Base-by-base conservation (phyloP, 2,888 invertebrate species). In the Platycnemis pennipes region DNA sequence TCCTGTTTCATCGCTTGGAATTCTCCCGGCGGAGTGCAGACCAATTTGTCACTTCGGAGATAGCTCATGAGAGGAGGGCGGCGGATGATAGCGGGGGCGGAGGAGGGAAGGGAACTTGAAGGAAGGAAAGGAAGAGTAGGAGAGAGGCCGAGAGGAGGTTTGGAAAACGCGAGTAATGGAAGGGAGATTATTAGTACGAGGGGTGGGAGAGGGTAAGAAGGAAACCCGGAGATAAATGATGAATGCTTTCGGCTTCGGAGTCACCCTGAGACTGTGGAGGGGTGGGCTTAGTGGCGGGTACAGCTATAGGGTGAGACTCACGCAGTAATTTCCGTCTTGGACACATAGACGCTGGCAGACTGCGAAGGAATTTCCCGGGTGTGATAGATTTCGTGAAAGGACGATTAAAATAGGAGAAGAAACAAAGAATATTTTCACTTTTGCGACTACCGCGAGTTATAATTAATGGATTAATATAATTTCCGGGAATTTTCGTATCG, bases 21-120 rank as follows among this genome's bases (percentile, higher is more conserved):
- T 88, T 88, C 88, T 88, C 88, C 11, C 45, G 31, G 88, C 49
- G 88, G 46, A 49, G n/a, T 88, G 88, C 88, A 88, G 88, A 88
- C 88, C 88, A 49, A 88, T 88, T 88, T 88, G 49, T 88, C 88
- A 88, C 46, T 49, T 49, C n/a, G 88, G 31, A 49, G 77, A n/a
- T 11, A 46, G n/a, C 44, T 44, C 26, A n/a, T 22, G n/a, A 86
- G 87, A 5, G 26, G n/a, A n/a, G n/a, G n/a, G n/a, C n/a, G n/a
- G n/a, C n/a, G n/a, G n/a, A n/a, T n/a, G n/a, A n/a, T n/a, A n/a
- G n/a, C n/a, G n/a, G n/a, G n/a, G n/a, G n/a, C n/a, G 49, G 49
- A 49, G 77, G 37, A 37, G 13, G 13, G 45, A 22, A 46, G n/a
- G n/a, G 45, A n/a, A 46, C 45, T 22, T 46, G 88, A 16, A 49